phyloP scores from a whole-genome alignment of 2,888 invertebrate genomes.

The Deladenus siricidicola region DNA sequence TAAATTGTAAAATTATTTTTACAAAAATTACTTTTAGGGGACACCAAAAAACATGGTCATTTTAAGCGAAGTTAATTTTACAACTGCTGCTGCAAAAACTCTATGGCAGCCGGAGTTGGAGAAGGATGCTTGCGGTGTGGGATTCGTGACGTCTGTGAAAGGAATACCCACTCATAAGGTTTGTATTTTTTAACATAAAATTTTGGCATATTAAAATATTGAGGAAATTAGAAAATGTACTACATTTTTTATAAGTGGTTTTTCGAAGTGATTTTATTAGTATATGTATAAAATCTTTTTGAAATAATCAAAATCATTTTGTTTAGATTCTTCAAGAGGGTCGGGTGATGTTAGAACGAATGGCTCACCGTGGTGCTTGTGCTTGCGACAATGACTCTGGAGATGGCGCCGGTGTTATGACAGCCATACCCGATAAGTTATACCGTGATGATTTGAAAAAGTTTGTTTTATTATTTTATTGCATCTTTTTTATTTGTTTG shows the following conservation, averaged over 20 bases:
- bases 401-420: conserved; percentile 93
- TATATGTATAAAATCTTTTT: neutral
- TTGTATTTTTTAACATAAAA: conserved; percentile 1
- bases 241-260: neutral
- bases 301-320: neutral
- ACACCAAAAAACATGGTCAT: conserved; percentile 46
- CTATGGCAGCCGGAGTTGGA: conserved; percentile 92
- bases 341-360: conserved; percentile 82
- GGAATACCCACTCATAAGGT: conserved; percentile 80
- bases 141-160: conserved; percentile 96
- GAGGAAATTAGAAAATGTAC: no score
- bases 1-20: no score
- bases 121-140: conserved; percentile 96
- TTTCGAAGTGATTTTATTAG: neutral
- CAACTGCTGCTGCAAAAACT: conserved; percentile 56
- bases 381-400: conserved; percentile 99
- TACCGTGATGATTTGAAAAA: conserved; percentile 73
- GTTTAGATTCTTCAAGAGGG: conserved; percentile 87
- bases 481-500: neutral
- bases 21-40: neutral
- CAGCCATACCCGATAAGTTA: conserved; percentile 88
- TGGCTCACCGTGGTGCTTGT: conserved; percentile 68
- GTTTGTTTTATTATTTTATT: conserved; percentile 13
- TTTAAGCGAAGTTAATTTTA: conserved; percentile 41
- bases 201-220: neutral